phyloP scores from a whole-genome alignment of 1,140 invertebrate genomes.

The Sinella curviseta region DNA sequence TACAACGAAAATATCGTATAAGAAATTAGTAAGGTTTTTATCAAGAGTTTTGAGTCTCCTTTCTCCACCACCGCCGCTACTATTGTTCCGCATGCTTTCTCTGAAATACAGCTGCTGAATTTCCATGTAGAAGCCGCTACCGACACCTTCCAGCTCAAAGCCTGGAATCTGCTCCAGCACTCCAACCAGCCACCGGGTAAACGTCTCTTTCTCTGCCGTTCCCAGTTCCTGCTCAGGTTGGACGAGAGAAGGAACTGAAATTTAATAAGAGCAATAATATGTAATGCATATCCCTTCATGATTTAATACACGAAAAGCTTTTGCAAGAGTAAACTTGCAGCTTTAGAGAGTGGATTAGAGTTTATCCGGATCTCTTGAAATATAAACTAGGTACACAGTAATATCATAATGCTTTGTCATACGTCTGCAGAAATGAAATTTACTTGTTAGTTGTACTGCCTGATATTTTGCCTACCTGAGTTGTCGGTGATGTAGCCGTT shows the following conservation, averaged over 20 bases:
- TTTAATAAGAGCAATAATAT: neutral
- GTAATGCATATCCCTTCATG: neutral
- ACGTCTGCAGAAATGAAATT: neutral
- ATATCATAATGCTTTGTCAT: neutral
- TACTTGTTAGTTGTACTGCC: too few species aligned
- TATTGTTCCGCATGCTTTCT: neutral
- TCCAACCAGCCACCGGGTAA: neutral
- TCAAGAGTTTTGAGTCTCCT: neutral
- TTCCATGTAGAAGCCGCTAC: neutral
- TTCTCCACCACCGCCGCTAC: neutral
- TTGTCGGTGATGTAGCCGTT: neutral
- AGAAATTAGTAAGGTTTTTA: slow-evolving; percentile 11
- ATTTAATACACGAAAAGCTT: neutral
- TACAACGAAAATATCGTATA: neutral
- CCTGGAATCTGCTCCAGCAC: neutral
- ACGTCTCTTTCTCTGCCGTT: neutral
- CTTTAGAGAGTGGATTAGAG: neutral
- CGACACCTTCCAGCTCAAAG: neutral
- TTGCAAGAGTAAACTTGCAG: too few species aligned
- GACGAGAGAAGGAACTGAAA: neutral
- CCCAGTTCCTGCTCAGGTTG: neutral
- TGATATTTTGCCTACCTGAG: neutral
- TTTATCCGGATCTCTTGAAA: neutral
- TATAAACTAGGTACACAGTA: neutral
- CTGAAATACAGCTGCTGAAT: slow-evolving; percentile 17